Conservation (phyloP, 2,797 vertebrate genomes). For the Ambastaia sidthimunki region DNA sequence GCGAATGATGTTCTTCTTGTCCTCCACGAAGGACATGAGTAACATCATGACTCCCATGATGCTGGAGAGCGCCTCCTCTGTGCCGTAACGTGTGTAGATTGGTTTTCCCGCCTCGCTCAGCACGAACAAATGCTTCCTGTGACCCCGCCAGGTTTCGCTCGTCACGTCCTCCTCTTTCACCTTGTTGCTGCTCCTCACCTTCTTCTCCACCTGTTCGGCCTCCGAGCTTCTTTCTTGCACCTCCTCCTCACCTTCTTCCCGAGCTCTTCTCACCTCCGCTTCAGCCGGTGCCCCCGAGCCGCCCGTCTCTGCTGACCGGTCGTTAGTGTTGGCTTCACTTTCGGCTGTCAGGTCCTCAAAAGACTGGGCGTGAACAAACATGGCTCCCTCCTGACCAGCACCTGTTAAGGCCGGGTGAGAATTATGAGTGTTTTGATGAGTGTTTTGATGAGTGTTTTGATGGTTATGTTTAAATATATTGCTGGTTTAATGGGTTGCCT, state of each 20-base stretch:
- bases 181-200: conserved; percentile 37
- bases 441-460: too few relatives aligned
- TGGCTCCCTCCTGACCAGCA: conserved; percentile 88
- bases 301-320: conserved; percentile 43
- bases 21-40: conserved; percentile 93
- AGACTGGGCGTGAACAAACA: conserved; percentile 91
- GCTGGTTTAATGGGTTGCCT: too few relatives aligned
- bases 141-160: conserved; percentile 88
- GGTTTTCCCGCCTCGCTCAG: conserved; percentile 97
- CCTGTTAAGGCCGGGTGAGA: conserved; percentile 71
- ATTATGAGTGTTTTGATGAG: background rate
- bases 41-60: conserved; percentile 98
- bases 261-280: conserved; percentile 75
- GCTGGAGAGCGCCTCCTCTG: conserved; percentile 95
- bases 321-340: conserved; percentile 68
- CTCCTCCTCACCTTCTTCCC: conserved; percentile 59
- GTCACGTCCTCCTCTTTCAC: conserved; percentile 87
- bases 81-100: conserved; percentile 94
- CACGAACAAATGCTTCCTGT: conserved; percentile 94
- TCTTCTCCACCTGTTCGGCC: conserved; percentile 69
- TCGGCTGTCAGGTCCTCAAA: conserved; percentile 90
- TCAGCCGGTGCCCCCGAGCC: conserved; percentile 48
- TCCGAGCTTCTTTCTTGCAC: conserved; percentile 32
- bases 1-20: conserved; percentile 91
- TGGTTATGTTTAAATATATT: too few relatives aligned